Evolutionary conservation across 2,888 invertebrate species (phyloP).

Genomic region (Parnassius mnemosyne): DNA sequence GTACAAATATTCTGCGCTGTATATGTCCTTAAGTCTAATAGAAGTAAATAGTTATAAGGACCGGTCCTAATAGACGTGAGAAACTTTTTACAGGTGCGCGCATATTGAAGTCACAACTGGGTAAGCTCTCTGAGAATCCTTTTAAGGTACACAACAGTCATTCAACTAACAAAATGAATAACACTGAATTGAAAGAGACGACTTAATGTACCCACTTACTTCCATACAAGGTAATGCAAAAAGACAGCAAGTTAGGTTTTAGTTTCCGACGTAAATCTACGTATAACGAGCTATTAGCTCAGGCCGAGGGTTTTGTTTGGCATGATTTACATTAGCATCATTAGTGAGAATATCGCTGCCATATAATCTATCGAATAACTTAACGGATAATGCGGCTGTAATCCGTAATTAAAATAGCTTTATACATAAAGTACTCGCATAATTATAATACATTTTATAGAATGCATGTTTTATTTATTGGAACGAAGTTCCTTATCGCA

Average conservation of each 20-base stretch:
- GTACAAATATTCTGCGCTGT: too few species aligned
- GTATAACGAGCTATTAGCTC: constrained; percentile 24
- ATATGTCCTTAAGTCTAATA: background rate
- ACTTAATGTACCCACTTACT: constrained; percentile 20
- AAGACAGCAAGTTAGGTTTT: constrained; percentile 13
- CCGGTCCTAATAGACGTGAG: constrained; percentile 12
- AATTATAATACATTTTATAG: too few species aligned
- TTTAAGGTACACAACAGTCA: constrained; percentile 17
- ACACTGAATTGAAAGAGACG: constrained; percentile 23
- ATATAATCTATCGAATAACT: background rate
- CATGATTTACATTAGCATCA: constrained; percentile 14
- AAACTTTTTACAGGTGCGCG: constrained; percentile 13
- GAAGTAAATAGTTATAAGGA: constrained; percentile 1
- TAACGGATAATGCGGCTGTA: too few species aligned
- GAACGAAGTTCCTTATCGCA: too few species aligned
- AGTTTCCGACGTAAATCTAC: constrained; percentile 21
- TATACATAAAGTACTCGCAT: too few species aligned
- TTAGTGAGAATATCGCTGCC: constrained; percentile 5
- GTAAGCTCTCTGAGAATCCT: constrained; percentile 9
- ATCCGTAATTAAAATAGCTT: too few species aligned
- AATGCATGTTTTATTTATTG: too few species aligned
- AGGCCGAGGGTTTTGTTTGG: constrained; percentile 21
- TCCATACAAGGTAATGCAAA: constrained; percentile 20
- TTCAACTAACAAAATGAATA: constrained; percentile 25
- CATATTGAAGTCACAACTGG: constrained; percentile 1